These are phyloP conservation scores for Heteromyza rotundicornis DNA, from an alignment of 2,888 invertebrate genomes.

Conservation along the genomic window DNA sequence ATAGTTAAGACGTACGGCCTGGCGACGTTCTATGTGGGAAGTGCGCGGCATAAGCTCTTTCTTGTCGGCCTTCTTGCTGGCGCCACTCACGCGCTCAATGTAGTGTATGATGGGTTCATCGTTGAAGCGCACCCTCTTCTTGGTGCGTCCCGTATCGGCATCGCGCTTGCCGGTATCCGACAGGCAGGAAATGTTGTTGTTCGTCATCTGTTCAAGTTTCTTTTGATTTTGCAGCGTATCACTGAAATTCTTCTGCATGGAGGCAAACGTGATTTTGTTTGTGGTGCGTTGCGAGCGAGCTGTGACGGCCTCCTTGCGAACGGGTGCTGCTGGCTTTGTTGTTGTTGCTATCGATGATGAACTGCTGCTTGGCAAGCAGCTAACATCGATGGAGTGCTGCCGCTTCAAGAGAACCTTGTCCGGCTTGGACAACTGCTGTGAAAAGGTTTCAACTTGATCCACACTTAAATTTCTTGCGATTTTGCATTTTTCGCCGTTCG, in stretches of 20 bases:
- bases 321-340: background rate
- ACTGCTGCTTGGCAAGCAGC: too few species aligned
- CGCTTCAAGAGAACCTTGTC: constrained; percentile 19
- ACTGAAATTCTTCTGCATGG: constrained; percentile 43
- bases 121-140: constrained; percentile 50
- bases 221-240: constrained; percentile 29
- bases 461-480: background rate
- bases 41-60: constrained; percentile 39
- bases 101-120: constrained; percentile 38
- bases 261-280: constrained; percentile 48
- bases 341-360: background rate
- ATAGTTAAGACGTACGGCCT: constrained; percentile 25
- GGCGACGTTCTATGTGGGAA: constrained; percentile 41
- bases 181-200: constrained; percentile 16
- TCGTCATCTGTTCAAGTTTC: constrained; percentile 24
- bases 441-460: constrained; percentile 30
- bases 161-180: background rate
- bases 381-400: background rate
- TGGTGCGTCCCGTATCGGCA: background rate
- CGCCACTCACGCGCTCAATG: constrained; percentile 42
- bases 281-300: constrained; percentile 32
- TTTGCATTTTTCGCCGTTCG: too few species aligned
- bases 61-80: constrained; percentile 35
- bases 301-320: constrained; percentile 5
- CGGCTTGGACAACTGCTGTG: constrained; percentile 30